These are phyloP conservation scores for Scaptomyza polygonia DNA, from an alignment of 2,888 invertebrate genomes.

Conservation along the genomic window DNA sequence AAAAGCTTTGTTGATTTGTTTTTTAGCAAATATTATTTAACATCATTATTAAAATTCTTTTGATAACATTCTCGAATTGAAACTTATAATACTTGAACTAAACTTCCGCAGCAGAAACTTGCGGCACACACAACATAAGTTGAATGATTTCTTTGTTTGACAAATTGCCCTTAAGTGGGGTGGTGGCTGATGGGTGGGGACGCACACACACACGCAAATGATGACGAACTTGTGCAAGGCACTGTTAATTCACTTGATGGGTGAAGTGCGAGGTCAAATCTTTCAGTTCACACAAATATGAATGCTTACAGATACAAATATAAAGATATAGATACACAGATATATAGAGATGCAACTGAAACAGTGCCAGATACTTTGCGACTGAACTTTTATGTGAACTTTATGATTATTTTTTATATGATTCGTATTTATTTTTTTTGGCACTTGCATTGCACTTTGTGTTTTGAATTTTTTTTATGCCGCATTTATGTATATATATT, in stretches of 20 bases:
- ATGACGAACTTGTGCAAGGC: slow-evolving; percentile 30
- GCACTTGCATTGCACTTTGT: slow-evolving; percentile 49
- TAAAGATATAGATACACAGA: slow-evolving; percentile 21
- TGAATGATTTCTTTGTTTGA: slow-evolving; percentile 76
- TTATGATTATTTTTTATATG: slow-evolving; percentile 9
- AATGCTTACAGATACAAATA: slow-evolving; percentile 46
- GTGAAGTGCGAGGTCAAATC: slow-evolving; percentile 82
- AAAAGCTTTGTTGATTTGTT: no score
- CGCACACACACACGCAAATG: slow-evolving; percentile 6
- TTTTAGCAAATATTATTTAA: neutral
- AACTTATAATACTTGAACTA: slow-evolving; percentile 12
- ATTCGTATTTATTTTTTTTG: slow-evolving; percentile 30
- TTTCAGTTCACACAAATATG: slow-evolving; percentile 71
- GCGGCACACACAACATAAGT: slow-evolving; percentile 42
- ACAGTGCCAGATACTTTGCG: slow-evolving; percentile 2
- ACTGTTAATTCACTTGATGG: slow-evolving; percentile 75
- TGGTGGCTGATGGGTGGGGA: neutral
- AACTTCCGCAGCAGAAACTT: slow-evolving; percentile 44
- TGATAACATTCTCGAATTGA: slow-evolving; percentile 43
- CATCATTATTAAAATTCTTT: slow-evolving; percentile 19
- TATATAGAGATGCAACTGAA: slow-evolving; percentile 28
- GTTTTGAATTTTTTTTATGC: neutral
- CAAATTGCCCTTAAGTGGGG: slow-evolving; percentile 55
- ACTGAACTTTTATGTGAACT: slow-evolving; percentile 34
- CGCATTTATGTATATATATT: slow-evolving; percentile 31